Evolutionary conservation across 2,113 vertebrate genomes (phyloP).

Genomic region (Centropus bengalensis): DNA sequence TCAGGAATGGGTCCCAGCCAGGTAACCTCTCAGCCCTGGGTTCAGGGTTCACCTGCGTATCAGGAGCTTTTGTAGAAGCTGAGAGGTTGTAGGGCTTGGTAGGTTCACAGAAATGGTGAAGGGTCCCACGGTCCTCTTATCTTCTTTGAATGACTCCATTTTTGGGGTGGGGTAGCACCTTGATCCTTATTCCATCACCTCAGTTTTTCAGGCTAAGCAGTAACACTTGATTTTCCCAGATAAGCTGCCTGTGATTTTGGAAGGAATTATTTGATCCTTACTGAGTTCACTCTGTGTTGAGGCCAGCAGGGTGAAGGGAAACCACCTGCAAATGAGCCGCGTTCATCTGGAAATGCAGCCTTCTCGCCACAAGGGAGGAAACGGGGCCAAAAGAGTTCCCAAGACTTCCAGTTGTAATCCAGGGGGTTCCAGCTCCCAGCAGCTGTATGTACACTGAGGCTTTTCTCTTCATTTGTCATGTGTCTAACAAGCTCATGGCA

Average conservation of each 20-base stretch:
- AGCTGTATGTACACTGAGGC: background rate
- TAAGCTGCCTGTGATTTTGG: background rate
- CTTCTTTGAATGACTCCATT: background rate
- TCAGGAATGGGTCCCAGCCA: background rate
- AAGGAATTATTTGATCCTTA: background rate
- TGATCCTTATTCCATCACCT: background rate
- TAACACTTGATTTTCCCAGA: background rate
- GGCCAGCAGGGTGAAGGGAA: background rate
- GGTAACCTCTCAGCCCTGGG: background rate
- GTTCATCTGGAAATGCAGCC: background rate
- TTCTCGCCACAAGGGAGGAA: background rate
- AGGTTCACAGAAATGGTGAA: background rate
- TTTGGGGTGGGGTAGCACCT: background rate
- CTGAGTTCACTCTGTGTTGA: background rate
- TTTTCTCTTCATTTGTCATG: conserved; percentile 47
- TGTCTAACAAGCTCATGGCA: conserved; percentile 31
- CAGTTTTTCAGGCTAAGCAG: background rate
- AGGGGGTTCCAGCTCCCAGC: background rate
- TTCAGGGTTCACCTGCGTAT: background rate
- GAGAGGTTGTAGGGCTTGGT: background rate
- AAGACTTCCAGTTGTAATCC: background rate
- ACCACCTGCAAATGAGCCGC: background rate
- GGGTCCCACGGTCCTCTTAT: background rate
- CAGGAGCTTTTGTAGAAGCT: background rate
- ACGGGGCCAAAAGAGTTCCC: background rate